Conservation (phyloP, 2,113 vertebrate genomes). For the Serinus canaria region DNA sequence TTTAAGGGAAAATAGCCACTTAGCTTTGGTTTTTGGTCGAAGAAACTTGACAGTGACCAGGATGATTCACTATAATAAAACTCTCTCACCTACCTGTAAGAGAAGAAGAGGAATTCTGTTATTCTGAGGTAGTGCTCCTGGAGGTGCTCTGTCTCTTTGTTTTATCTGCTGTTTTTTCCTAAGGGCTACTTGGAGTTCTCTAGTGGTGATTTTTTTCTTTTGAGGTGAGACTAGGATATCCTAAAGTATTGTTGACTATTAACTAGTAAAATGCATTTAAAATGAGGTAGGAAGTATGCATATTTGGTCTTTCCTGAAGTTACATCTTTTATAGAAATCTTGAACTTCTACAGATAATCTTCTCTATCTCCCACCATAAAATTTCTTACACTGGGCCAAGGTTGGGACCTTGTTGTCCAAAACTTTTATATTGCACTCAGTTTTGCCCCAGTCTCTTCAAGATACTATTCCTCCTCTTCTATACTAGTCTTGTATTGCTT, state of each 20-base stretch:
- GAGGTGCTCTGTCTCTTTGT: neutral
- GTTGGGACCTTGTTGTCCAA: neutral
- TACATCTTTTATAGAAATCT: neutral
- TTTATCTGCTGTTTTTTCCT: neutral
- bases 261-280: neutral
- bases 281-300: neutral
- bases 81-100: neutral
- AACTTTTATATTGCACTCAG: neutral
- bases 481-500: neutral
- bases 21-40: neutral
- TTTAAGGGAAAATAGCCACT: neutral
- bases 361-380: neutral
- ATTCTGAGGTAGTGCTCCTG: neutral
- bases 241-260: neutral
- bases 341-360: neutral
- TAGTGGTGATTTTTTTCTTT: neutral
- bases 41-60: neutral
- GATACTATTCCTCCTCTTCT: neutral
- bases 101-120: neutral
- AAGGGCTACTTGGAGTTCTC: neutral
- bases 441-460: neutral
- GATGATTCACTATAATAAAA: neutral
- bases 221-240: neutral
- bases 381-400: neutral
- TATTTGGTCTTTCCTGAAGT: neutral